Conservation (phyloP, 2,888 invertebrate genomes). For the Koerneria pararmatus region DNA sequence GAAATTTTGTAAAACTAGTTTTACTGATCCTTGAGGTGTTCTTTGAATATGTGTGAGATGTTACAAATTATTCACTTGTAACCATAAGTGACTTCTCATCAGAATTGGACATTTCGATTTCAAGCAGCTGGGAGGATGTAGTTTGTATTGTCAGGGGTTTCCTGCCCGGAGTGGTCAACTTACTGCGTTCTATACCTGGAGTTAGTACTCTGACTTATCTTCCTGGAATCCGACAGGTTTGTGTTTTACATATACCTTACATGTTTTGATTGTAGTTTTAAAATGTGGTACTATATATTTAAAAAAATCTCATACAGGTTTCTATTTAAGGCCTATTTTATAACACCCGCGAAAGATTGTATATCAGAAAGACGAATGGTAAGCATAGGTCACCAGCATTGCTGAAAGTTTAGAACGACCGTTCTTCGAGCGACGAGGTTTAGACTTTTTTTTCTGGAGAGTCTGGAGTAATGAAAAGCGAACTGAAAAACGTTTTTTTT, state of each 20-base stretch:
- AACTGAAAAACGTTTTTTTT: no score
- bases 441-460: no score
- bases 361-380: no score
- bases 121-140: neutral
- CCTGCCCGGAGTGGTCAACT: slow-evolving; percentile 90
- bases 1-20: no score
- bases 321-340: neutral
- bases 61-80: no score
- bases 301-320: neutral
- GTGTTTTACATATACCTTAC: neutral
- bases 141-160: slow-evolving; percentile 75
- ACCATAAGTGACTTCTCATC: neutral
- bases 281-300: neutral
- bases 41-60: no score
- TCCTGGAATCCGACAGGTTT: slow-evolving; percentile 79
- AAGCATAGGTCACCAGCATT: no score
- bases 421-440: no score
- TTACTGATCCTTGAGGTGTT: no score
- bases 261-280: neutral
- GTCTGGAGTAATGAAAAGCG: no score
- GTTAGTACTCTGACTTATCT: slow-evolving; percentile 82
- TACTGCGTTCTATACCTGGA: slow-evolving; percentile 85
- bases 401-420: no score
- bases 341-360: no score
- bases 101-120: neutral